Percentiles rank a stretch among this genome's conserved stretches.
These are phyloP conservation scores for Apoda limacodes DNA, from an alignment of 2,888 invertebrate species.

Conservation along the genomic window DNA sequence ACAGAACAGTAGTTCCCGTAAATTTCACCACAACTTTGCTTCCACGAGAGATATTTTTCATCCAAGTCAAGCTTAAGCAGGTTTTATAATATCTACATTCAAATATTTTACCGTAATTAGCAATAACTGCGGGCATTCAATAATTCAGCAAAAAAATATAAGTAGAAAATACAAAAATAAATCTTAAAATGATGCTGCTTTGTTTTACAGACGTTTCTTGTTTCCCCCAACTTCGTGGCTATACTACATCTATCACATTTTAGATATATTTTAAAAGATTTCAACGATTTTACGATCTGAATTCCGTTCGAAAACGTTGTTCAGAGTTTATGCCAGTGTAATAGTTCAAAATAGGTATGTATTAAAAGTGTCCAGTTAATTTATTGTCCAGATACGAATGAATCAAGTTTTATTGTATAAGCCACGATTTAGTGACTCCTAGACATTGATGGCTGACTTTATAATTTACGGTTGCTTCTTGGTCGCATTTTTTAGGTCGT, in stretches of 20 bases:
- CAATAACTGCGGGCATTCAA: too few relatives aligned
- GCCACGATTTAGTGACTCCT: constrained; percentile 30
- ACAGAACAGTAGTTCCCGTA: too few relatives aligned
- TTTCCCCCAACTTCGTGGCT: constrained; percentile 19
- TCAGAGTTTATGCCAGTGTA: constrained; percentile 47
- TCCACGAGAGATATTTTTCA: too few relatives aligned
- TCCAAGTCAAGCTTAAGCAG: too few relatives aligned
- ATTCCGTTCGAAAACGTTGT: constrained; percentile 29
- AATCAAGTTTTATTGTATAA: constrained; percentile 53
- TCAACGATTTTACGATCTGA: constrained; percentile 35
- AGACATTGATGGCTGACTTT: constrained; percentile 42
- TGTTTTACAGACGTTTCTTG: constrained; percentile 1
- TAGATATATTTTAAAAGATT: constrained; percentile 24
- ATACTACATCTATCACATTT: constrained; percentile 29
- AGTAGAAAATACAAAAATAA: too few relatives aligned
- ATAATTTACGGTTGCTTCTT: constrained; percentile 47
- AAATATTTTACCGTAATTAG: too few relatives aligned
- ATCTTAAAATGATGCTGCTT: neutral
- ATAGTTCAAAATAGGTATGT: constrained; percentile 57
- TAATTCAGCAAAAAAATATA: too few relatives aligned
- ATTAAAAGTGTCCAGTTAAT: constrained; percentile 55
- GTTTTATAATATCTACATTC: too few relatives aligned
- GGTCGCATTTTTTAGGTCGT: constrained; percentile 50
- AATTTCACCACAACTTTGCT: too few relatives aligned
- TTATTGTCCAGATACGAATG: constrained; percentile 43